Percentiles rank a stretch among this genome's conserved stretches.
These are phyloP conservation scores for Clanis bilineata DNA, from an alignment of 2,888 invertebrate species.

Conservation along the genomic window DNA sequence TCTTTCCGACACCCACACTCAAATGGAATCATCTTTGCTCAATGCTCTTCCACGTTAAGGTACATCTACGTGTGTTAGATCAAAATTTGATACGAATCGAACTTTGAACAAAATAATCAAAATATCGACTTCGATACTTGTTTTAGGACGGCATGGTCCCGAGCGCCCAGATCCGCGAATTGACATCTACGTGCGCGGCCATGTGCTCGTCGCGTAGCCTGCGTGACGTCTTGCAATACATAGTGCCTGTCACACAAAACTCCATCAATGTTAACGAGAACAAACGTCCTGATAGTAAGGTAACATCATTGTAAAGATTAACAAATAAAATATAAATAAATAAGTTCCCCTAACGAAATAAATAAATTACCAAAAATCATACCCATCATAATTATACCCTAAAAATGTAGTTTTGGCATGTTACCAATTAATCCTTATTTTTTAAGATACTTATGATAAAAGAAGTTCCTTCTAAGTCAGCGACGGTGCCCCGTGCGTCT, in stretches of 20 bases:
- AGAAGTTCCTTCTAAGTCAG: conserved; percentile 62
- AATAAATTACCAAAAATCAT: background rate
- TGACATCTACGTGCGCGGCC: conserved; percentile 89
- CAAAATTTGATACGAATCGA: no score
- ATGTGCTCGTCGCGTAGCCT: conserved; percentile 85
- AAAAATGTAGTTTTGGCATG: background rate
- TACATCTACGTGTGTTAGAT: no score
- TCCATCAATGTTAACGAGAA: conserved; percentile 41
- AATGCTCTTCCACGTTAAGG: conserved; percentile 86
- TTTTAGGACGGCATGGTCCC: conserved; percentile 62
- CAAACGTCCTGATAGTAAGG: conserved; percentile 54
- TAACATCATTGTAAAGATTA: no score
- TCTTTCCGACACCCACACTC: conserved; percentile 95
- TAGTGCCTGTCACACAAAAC: conserved; percentile 66
- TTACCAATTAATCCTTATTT: background rate
- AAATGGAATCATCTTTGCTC: conserved; percentile 97
- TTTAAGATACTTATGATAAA: conserved; percentile 33
- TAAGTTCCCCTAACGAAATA: no score
- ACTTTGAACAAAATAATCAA: no score
- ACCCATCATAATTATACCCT: background rate
- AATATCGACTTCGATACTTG: background rate
- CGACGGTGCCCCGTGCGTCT: conserved; percentile 64
- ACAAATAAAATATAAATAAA: no score
- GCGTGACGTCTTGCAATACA: conserved; percentile 66
- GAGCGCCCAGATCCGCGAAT: conserved; percentile 51